phyloP scores from a whole-genome alignment of 2,888 invertebrate species.

The Galerucella pusilla region DNA sequence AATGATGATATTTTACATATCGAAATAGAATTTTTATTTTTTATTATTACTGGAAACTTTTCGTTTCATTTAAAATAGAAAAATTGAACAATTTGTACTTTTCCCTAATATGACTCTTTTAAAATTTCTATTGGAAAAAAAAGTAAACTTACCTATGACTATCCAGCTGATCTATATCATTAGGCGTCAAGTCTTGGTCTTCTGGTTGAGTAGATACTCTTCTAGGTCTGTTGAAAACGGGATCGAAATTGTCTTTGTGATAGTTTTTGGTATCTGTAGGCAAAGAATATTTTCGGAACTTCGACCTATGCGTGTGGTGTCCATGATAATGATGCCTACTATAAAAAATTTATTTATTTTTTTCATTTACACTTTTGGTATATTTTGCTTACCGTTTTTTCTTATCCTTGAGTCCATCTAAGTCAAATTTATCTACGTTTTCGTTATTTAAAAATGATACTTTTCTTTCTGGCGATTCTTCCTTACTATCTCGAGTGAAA shows the following conservation, averaged over 20 bases:
- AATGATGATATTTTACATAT: too few relatives aligned
- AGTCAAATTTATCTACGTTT: slow-evolving; percentile 59
- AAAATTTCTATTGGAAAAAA: too few relatives aligned
- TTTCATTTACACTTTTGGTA: not conserved
- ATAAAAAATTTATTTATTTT: slow-evolving; percentile 33
- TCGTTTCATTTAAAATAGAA: too few relatives aligned
- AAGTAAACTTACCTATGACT: slow-evolving; percentile 67
- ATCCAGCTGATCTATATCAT: slow-evolving; percentile 84
- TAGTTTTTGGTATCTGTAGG: slow-evolving; percentile 72
- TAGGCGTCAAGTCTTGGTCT: slow-evolving; percentile 81
- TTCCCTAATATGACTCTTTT: too few relatives aligned
- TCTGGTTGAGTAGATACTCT: slow-evolving; percentile 78
- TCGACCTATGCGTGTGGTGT: slow-evolving; percentile 73
- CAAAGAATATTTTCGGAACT: slow-evolving; percentile 79
- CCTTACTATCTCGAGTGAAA: slow-evolving; percentile 47
- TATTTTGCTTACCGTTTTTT: slow-evolving; percentile 64
- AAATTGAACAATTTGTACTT: too few relatives aligned
- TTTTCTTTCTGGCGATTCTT: slow-evolving; percentile 63
- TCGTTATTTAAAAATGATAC: slow-evolving; percentile 67
- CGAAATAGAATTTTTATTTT: too few relatives aligned
- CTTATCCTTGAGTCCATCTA: slow-evolving; percentile 59
- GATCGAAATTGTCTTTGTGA: slow-evolving; percentile 48
- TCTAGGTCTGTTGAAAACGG: slow-evolving; percentile 59
- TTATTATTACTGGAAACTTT: too few relatives aligned
- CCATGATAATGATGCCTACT: slow-evolving; percentile 71